Base-by-base conservation (phyloP, 2,888 invertebrate species). In the Torymus texanus region DNA sequence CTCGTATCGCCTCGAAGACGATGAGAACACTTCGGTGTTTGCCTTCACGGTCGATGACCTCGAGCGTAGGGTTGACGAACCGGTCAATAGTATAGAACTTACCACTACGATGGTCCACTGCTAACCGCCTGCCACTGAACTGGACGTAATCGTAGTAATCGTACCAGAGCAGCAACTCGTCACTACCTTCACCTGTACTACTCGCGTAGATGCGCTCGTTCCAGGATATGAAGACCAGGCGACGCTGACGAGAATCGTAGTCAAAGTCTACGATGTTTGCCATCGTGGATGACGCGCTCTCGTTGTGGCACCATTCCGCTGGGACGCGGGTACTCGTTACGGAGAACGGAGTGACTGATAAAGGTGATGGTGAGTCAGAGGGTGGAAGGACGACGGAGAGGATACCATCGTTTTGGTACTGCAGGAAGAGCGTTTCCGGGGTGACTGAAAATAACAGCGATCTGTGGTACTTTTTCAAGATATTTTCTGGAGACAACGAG, bases 131-230 rank as follows among this genome's bases (percentile, higher is more conserved):
- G 0, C 59, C 24, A 61, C 75, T 75, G 67, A 75, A 67, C 50
- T 67, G 75, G 29, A 67, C 18, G 59, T 61, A 75, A n/a, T 75
- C 66, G 75, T 67, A 75, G 29, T 75, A 75, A 18, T 75, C 75
- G 53, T 75, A 75, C 75, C 75, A 67, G 61, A 75, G 29, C 16
- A 75, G 24, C 51, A 75, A 11, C 21, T 53, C n/a, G 24, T 75
- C 75, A 11, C 21, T 21, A 21, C 12, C 50, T 14, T 16, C 0
- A 18, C 3, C 16, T 58, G 4, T 18, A 16, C 10, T 41, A 10
- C 18, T 59, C 13, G 58, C 18, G 67, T 51, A 75, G 29, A 75
- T 51, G 16, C 75, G 51, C 16, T 75, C 75, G 67, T 75, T 67
- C 75, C 75, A 75, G 53, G 75, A 75, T 10, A 67, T 12, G 59